Conservation (phyloP, 2,797 vertebrate genomes). For the Steatocranus sp. region DNA sequence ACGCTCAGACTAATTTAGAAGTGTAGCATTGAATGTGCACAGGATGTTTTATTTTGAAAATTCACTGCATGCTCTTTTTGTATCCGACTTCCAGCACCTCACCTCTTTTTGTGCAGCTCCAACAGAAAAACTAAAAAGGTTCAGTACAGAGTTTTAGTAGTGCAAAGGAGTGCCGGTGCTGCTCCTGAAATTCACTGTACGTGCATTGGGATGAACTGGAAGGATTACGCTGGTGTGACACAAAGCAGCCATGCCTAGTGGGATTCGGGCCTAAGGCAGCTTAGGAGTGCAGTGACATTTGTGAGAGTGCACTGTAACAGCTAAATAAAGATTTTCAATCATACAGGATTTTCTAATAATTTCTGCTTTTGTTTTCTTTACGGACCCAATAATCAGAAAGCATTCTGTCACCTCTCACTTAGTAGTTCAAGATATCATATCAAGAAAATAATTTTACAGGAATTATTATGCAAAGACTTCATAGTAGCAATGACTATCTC, state of each 20-base stretch:
- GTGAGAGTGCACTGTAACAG: not conserved
- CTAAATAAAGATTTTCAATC: not conserved
- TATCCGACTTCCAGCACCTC: not conserved
- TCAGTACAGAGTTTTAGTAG: not conserved
- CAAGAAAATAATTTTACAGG: not conserved
- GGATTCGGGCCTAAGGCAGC: not conserved
- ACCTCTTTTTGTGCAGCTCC: not conserved
- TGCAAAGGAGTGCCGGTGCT: not conserved
- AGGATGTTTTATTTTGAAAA: not conserved
- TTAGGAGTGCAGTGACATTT: not conserved
- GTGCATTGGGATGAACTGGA: not conserved
- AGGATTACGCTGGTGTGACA: not conserved
- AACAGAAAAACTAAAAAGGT: not conserved
- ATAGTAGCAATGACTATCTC: not conserved
- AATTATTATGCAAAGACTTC: not conserved
- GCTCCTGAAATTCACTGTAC: not conserved
- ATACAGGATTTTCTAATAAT: not conserved
- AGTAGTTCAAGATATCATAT: not conserved
- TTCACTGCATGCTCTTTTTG: not conserved
- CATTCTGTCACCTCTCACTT: not conserved
- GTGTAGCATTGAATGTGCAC: not conserved
- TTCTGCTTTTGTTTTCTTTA: not conserved
- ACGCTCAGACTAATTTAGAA: not conserved
- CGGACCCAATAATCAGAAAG: not conserved
- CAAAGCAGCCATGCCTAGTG: not conserved